Percentiles rank a stretch among this genome's conserved stretches.
phyloP scores from a whole-genome alignment of 2,113 vertebrate genomes.

The human region DNA sequence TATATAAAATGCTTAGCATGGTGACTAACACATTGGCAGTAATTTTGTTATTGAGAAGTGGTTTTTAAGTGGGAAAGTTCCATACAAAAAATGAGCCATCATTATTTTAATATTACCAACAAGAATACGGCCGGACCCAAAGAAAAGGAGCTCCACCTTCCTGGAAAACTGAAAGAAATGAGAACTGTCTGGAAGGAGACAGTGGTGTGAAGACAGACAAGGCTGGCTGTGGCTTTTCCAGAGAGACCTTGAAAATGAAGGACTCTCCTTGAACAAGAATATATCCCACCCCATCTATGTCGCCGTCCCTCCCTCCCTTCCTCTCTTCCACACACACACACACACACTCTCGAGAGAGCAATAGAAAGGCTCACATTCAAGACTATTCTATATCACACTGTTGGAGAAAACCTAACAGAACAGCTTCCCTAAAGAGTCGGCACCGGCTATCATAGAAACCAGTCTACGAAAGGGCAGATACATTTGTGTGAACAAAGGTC shows the following conservation, averaged over 20 bases:
- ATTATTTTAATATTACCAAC: background rate
- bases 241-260: background rate
- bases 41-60: slow-evolving; percentile 17
- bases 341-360: background rate
- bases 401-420: background rate
- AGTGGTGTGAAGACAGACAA: background rate
- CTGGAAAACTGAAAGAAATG: background rate
- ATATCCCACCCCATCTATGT: too few species aligned
- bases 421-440: background rate
- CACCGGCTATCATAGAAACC: background rate
- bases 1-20: background rate
- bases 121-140: background rate
- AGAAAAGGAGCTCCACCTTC: background rate
- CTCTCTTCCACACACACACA: background rate
- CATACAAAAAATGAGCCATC: background rate
- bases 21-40: background rate
- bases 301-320: too few species aligned
- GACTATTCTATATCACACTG: background rate
- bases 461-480: background rate
- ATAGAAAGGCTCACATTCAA: background rate
- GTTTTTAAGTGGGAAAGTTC: background rate
- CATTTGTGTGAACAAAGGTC: background rate
- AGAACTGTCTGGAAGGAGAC: background rate
- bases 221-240: background rate
- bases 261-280: background rate